phyloP scores from a whole-genome alignment of 2,113 vertebrate genomes.

The Microcebus jonahi region DNA sequence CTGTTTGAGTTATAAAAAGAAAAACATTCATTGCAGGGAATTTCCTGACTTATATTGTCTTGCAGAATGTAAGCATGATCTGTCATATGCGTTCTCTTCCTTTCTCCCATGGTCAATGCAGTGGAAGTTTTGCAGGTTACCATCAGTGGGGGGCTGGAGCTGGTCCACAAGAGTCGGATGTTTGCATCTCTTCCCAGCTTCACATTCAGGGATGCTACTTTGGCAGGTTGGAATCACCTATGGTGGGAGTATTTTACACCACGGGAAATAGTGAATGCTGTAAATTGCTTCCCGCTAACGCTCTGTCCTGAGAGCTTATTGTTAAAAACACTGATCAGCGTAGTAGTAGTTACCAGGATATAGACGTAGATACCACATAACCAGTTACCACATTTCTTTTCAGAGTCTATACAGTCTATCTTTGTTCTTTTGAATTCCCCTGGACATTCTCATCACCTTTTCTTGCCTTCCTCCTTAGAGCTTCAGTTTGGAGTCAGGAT shows the following conservation, averaged over 20 bases:
- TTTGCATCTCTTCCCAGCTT: neutral
- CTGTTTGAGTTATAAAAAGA: conserved; percentile 2
- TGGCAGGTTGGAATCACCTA: neutral
- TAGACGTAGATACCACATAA: neutral
- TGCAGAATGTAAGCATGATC: neutral
- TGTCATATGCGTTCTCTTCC: neutral
- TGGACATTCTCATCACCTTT: neutral
- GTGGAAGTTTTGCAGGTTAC: neutral
- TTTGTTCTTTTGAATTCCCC: neutral
- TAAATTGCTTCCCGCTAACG: neutral
- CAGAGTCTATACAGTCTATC: neutral
- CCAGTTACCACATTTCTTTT: neutral
- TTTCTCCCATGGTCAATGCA: neutral
- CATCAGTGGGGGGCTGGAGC: neutral
- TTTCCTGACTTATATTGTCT: neutral
- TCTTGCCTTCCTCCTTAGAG: neutral
- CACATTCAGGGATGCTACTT: neutral
- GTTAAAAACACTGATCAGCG: neutral
- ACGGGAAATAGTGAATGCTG: neutral
- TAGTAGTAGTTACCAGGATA: neutral
- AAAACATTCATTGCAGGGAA: neutral
- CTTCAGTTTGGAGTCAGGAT: neutral
- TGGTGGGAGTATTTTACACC: neutral
- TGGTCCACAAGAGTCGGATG: neutral
- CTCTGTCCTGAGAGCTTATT: neutral